Evolutionary conservation across 2,797 vertebrate genomes (phyloP), one percentile per base, ranked within the genome.

Genomic region (Carapus acus): DNA sequence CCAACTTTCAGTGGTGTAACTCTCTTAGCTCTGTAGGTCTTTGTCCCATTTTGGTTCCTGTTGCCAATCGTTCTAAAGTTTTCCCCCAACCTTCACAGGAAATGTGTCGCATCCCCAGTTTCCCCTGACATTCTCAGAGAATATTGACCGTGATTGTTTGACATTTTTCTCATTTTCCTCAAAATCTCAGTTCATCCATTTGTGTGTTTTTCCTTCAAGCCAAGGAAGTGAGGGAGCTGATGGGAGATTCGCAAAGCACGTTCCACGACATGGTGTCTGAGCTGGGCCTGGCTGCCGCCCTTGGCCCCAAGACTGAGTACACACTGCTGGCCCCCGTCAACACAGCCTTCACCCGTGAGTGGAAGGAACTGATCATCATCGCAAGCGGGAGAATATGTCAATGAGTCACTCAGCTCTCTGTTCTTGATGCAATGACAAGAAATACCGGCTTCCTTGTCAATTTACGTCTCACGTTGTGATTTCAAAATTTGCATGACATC

Each of bases 241-340:
- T 90, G 4, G 91, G 88, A 47, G 72, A 78, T 0, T 86, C 89
- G 33, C 92, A 96, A 79, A 90, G 87, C 48, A 89, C 84, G 2
- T 99, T 99, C 66, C 83, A 31, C 0, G 90, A 94, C 37, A 80
- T 94, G 55, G 71, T 99, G 64, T 85, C 87, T 6, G 88, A 96
- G n/a, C 55, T 94, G 48, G 93, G 90, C 21, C 72, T 98, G 27
- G 87, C 88, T 0, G 85, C 88, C 1, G 80, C 85, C 58, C 55
- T 99, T 68, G 84, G 77, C 50, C 84, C 91, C 6, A 87, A 91
- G 47, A 88, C 83, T 1, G 87, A 94, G 39, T 97, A 97, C 59
- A 97, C 95, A 13, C 73, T 98, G 6, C 81, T 98, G 6, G 93
- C 88, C 49, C 94, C 96, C 4, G 9, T 89, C 65, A 93, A 98